These are phyloP conservation scores for Apis florea DNA, from an alignment of 1,140 invertebrate species.

Conservation along the genomic window DNA sequence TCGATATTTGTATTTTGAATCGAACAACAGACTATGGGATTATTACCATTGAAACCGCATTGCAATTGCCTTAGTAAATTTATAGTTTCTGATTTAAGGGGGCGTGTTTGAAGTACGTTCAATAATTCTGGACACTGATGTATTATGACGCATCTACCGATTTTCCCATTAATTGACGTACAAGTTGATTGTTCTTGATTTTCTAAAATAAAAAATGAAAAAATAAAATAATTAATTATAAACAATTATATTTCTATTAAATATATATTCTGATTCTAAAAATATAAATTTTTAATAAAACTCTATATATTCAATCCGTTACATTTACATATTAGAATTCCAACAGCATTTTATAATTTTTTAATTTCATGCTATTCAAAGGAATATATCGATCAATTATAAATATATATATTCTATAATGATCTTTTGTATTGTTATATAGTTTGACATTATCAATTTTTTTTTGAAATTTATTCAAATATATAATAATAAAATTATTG, in stretches of 20 bases:
- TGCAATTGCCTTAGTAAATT: conserved; percentile 72
- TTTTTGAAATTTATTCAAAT: no score
- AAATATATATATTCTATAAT: neutral
- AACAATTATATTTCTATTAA: neutral
- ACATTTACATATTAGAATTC: neutral
- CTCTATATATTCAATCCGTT: neutral
- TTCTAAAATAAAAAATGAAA: conserved; percentile 24
- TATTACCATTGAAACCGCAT: conserved; percentile 74
- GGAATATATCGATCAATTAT: neutral
- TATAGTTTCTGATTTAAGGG: conserved; percentile 49
- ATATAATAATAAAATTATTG: neutral
- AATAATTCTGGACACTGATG: conserved; percentile 70
- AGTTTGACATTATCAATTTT: neutral
- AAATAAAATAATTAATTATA: neutral
- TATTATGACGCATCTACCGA: conserved; percentile 75
- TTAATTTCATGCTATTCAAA: neutral
- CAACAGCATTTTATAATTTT: neutral
- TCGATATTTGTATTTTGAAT: neutral
- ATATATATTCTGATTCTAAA: neutral
- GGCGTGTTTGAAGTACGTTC: conserved; percentile 49
- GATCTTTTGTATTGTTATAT: neutral
- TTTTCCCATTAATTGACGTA: conserved; percentile 63
- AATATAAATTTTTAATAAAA: neutral
- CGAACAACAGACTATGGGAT: conserved; percentile 77
- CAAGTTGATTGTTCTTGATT: conserved; percentile 53